Percentiles rank a stretch among this genome's conserved stretches.
Evolutionary conservation across 1,140 invertebrate genomes (phyloP).

Genomic region (Drosophila trapezifrons): DNA sequence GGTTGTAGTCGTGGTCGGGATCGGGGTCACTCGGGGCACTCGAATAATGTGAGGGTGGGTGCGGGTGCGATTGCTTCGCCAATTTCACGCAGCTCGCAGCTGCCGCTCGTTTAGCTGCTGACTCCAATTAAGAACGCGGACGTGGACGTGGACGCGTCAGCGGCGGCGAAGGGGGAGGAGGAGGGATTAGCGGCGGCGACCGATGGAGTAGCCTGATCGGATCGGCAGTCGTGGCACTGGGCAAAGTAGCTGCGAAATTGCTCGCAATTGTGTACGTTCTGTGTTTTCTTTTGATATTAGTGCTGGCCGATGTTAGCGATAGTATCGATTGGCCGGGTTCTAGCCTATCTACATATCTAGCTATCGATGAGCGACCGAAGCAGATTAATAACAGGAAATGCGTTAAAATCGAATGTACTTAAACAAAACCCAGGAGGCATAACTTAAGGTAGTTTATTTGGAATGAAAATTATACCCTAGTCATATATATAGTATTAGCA

Average conservation of each 20-base stretch:
- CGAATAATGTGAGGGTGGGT: neutral
- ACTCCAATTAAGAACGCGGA: constrained; percentile 11
- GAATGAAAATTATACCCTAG: too few species aligned
- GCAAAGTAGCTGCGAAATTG: constrained; percentile 25
- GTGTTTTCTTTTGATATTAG: constrained; percentile 33
- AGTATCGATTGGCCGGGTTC: constrained; percentile 18
- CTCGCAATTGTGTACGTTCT: constrained; percentile 37
- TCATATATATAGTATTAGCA: too few species aligned
- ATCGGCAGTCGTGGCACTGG: constrained; percentile 40
- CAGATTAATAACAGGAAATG: neutral
- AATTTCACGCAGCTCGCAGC: constrained; percentile 7
- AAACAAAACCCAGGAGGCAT: too few species aligned
- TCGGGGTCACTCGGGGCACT: constrained; percentile 1
- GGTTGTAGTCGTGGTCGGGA: constrained; percentile 2
- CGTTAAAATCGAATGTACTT: neutral
- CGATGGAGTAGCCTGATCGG: constrained; percentile 10
- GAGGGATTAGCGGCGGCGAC: neutral
- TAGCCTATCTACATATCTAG: constrained; percentile 4
- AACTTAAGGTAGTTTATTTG: too few species aligned
- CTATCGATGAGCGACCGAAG: constrained; percentile 1
- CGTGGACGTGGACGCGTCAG: constrained; percentile 1
- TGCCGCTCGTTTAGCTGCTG: constrained; percentile 10
- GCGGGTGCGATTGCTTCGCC: neutral
- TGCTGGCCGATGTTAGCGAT: neutral
- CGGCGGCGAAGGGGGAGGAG: constrained; percentile 6